Evolutionary conservation across 2,888 invertebrate species (phyloP).

Genomic region (Diaperis boleti): DNA sequence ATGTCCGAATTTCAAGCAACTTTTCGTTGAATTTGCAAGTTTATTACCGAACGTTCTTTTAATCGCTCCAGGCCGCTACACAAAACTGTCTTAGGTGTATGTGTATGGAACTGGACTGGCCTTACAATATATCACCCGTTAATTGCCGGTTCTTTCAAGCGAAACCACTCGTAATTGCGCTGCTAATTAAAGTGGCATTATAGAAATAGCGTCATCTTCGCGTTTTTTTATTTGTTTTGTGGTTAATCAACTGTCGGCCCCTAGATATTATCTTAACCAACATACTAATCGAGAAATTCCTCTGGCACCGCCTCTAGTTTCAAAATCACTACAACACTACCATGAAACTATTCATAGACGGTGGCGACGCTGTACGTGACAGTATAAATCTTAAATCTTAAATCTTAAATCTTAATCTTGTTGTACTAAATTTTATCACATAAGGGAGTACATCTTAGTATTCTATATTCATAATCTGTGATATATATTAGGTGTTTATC

Average conservation of each 20-base stretch:
- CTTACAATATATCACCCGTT: slow-evolving; percentile 36
- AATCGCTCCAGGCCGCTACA: slow-evolving; percentile 5
- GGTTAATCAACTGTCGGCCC: slow-evolving; percentile 16
- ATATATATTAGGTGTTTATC: no score
- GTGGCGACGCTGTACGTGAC: no score
- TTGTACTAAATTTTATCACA: no score
- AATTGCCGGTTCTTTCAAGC: slow-evolving; percentile 39
- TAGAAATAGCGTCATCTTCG: slow-evolving; percentile 34
- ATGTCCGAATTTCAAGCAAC: slow-evolving; percentile 48
- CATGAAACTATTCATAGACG: no score
- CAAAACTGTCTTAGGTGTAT: slow-evolving; percentile 30
- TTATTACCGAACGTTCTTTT: slow-evolving; percentile 25
- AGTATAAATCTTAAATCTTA: no score
- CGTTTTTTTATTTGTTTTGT: slow-evolving; percentile 34
- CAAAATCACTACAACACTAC: background rate
- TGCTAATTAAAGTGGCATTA: slow-evolving; percentile 37
- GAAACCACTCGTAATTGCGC: slow-evolving; percentile 33
- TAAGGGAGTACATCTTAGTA: no score
- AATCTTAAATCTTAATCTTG: no score
- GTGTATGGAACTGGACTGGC: slow-evolving; percentile 31
- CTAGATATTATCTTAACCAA: slow-evolving; percentile 29
- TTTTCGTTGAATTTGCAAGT: slow-evolving; percentile 32
- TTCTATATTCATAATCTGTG: no score
- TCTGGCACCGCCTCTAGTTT: slow-evolving; percentile 10
- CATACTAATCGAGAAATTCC: slow-evolving; percentile 40